These are phyloP conservation scores for Helostoma temminkii DNA, from an alignment of 2,797 vertebrate genomes.

Conservation along the genomic window DNA sequence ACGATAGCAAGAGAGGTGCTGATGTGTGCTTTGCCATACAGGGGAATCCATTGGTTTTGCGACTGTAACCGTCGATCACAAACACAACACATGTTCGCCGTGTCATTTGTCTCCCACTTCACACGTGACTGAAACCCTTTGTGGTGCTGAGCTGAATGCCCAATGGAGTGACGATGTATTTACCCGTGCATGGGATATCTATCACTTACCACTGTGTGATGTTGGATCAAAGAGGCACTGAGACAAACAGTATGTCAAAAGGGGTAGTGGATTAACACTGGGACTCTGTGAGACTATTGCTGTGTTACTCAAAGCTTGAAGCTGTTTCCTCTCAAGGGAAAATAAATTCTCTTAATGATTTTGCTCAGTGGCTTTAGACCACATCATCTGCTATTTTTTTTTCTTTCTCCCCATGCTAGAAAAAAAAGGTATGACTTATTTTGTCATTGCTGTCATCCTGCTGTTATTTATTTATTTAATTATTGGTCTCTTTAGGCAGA, in stretches of 20 bases:
- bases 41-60: slow-evolving; percentile 58
- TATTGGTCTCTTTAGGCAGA: slow-evolving; percentile 39
- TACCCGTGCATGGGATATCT: slow-evolving; percentile 64
- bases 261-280: slow-evolving; percentile 61
- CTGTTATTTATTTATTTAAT: slow-evolving; percentile 25
- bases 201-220: slow-evolving; percentile 62
- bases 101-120: slow-evolving; percentile 49
- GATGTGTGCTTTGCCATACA: slow-evolving; percentile 1
- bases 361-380: slow-evolving; percentile 59
- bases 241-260: slow-evolving; percentile 73
- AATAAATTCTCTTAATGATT: slow-evolving; percentile 73
- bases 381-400: slow-evolving; percentile 37
- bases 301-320: slow-evolving; percentile 67
- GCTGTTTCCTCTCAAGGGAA: slow-evolving; percentile 66
- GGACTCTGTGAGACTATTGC: slow-evolving; percentile 47
- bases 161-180: slow-evolving; percentile 54
- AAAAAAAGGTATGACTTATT: slow-evolving; percentile 50
- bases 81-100: slow-evolving; percentile 33
- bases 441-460: slow-evolving; percentile 48
- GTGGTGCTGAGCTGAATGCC: slow-evolving; percentile 29
- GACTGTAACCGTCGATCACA: slow-evolving; percentile 62
- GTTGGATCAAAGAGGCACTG: slow-evolving; percentile 63
- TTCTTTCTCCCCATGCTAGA: slow-evolving; percentile 6
- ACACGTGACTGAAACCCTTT: slow-evolving; percentile 54
- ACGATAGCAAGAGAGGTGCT: slow-evolving; percentile 24